phyloP scores from a whole-genome alignment of 2,113 vertebrate genomes.

The Callochromis pleurospilus region DNA sequence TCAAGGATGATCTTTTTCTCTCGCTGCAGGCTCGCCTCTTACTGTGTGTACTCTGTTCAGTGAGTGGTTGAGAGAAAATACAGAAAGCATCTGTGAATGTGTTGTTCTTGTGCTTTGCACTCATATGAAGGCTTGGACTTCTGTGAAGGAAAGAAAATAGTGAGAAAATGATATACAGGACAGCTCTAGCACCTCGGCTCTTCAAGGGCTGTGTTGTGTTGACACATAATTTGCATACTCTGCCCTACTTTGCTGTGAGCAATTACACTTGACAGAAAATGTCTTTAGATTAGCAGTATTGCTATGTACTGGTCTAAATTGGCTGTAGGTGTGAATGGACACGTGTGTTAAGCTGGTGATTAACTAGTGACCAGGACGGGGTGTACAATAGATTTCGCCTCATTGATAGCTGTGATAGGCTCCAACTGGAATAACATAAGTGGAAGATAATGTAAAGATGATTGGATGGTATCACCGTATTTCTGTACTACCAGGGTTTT shows the following conservation, averaged over 20 bases:
- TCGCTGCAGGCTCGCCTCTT: neutral
- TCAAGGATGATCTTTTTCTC: neutral
- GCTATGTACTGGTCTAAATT: neutral
- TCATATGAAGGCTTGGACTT: neutral
- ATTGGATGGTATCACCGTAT: neutral
- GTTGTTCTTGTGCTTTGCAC: neutral
- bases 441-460: neutral
- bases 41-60: neutral
- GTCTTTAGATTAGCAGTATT: neutral
- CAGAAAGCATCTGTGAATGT: neutral
- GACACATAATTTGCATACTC: neutral
- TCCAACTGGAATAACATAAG: neutral
- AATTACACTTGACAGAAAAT: neutral
- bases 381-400: neutral
- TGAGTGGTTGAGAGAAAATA: neutral
- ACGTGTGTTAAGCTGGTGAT: neutral
- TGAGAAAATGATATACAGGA: neutral
- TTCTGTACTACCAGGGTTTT: neutral
- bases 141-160: neutral
- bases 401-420: neutral
- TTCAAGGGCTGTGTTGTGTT: neutral
- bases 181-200: neutral
- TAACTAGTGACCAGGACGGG: neutral
- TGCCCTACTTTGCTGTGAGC: neutral
- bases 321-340: neutral